Evolutionary conservation across 2,797 vertebrate species (phyloP), one percentile per base, ranked within the genome.

Genomic region (Catamblyrhynchus diadema): DNA sequence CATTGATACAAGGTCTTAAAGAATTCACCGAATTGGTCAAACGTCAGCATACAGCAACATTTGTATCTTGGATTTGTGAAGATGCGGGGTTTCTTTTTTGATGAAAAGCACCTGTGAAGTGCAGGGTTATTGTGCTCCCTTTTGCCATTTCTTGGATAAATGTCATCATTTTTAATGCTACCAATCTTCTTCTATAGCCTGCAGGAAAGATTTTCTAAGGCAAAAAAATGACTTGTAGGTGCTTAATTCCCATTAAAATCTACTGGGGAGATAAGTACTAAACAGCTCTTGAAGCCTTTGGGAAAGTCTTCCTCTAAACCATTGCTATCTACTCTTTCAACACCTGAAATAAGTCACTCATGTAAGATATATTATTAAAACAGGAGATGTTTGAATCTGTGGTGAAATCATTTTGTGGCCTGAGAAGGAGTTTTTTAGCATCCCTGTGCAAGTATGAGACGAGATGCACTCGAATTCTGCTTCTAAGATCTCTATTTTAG

Each of bases 81-180:
- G 93, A 90, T 45, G 21, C 20, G 3, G 44, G 62, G 44, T 56
- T 88, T 72, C 94, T 66, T 84, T 81, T 93, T 86, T 96, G 93
- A 95, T 93, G 92, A 94, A 96, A 93, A 94, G 92, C 90, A 92
- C 80, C 93, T 75, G 73, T 81, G 72, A 95, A 95, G 93, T 17
- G 20, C 13, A 3, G 77, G 91, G 94, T 88, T 95, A 95, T 90
- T 93, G 94, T 88, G 88, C 83, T 95, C 71, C 83, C 70, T 94
- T 95, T 95, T 93, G 93, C 96, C 90, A 79, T 95, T 95, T 96
- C 94, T 79, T 93, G 90, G 94, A 96, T 96, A 96, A 95, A 96
- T 95, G 92, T 95, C 94, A 95, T 94, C 77, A 86, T 95, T 94
- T 96, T 90, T 95, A 96, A 96, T 86, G 80, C 93, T 94, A 94